These are phyloP conservation scores for Gastrophysa polygoni DNA, from an alignment of 2,888 invertebrate species.

Conservation along the genomic window DNA sequence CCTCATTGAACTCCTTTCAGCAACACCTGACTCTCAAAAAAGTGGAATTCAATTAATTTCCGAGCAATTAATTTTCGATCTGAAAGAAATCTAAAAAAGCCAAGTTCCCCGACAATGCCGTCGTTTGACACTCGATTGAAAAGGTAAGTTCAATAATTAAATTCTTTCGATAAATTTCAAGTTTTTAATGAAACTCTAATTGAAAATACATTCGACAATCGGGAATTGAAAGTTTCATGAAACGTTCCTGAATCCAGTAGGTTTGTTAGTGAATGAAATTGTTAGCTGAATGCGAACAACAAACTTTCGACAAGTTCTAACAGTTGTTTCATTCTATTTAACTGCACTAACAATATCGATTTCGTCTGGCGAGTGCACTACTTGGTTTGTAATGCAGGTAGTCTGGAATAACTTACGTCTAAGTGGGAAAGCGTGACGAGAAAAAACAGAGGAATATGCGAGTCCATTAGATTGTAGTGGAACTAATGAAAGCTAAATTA, in stretches of 20 bases:
- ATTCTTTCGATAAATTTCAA: constrained; percentile 30
- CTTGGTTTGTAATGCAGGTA: constrained; percentile 29
- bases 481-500: constrained; percentile 29
- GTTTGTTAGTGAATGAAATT: constrained; percentile 34
- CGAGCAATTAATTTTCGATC: neutral
- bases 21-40: no score
- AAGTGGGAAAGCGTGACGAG: constrained; percentile 34
- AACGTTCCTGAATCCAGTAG: constrained; percentile 26
- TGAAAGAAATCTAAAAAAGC: constrained; percentile 21
- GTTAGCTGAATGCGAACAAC: constrained; percentile 33
- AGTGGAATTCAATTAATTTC: neutral
- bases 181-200: constrained; percentile 33
- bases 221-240: constrained; percentile 24
- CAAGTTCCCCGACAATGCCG: constrained; percentile 16
- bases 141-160: constrained; percentile 24
- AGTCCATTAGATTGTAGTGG: constrained; percentile 23
- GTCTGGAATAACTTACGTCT: constrained; percentile 33
- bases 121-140: constrained; percentile 19
- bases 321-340: constrained; percentile 39
- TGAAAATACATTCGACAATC: constrained; percentile 32
- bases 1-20: no score
- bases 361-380: constrained; percentile 8
- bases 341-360: constrained; percentile 39
- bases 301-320: constrained; percentile 37
- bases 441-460: constrained; percentile 27